Percentiles rank a stretch among this genome's conserved stretches.
Evolutionary conservation across 2,797 vertebrate genomes (phyloP).

Genomic region (Phalanger gymnotis): DNA sequence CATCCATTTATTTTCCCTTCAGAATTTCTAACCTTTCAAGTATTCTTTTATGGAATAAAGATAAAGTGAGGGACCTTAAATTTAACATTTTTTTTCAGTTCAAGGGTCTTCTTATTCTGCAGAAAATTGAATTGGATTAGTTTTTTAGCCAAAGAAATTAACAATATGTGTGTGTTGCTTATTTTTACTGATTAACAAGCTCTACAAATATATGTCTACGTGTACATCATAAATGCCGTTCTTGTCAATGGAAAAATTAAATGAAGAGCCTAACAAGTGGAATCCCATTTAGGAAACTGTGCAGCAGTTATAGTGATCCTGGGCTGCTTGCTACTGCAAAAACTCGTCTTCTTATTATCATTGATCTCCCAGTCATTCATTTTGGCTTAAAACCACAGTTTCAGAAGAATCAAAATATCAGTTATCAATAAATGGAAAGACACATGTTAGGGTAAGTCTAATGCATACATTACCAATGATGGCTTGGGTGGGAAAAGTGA

Average conservation of each 20-base stretch:
- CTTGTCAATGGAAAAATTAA: background rate
- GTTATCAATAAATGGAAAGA: background rate
- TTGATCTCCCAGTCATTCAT: background rate
- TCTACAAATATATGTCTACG: background rate
- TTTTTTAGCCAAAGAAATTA: background rate
- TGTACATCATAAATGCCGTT: background rate
- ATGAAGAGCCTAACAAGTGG: background rate
- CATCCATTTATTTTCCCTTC: background rate
- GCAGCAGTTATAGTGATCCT: background rate
- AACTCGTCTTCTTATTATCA: background rate
- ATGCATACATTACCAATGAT: background rate
- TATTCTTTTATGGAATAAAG: slow-evolving; percentile 38
- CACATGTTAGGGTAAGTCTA: background rate
- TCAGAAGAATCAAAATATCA: background rate
- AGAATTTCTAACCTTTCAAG: slow-evolving; percentile 49
- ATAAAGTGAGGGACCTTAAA: slow-evolving; percentile 30
- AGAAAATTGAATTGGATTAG: background rate
- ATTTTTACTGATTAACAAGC: background rate
- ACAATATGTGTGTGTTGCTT: background rate
- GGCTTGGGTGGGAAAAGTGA: background rate
- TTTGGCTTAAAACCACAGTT: background rate
- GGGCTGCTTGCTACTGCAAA: background rate
- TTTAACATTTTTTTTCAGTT: slow-evolving; percentile 4
- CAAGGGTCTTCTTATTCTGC: background rate
- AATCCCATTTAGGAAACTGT: background rate